Conservation (phyloP, 1,140 invertebrate genomes). For the Steinernema khuongi region DNA sequence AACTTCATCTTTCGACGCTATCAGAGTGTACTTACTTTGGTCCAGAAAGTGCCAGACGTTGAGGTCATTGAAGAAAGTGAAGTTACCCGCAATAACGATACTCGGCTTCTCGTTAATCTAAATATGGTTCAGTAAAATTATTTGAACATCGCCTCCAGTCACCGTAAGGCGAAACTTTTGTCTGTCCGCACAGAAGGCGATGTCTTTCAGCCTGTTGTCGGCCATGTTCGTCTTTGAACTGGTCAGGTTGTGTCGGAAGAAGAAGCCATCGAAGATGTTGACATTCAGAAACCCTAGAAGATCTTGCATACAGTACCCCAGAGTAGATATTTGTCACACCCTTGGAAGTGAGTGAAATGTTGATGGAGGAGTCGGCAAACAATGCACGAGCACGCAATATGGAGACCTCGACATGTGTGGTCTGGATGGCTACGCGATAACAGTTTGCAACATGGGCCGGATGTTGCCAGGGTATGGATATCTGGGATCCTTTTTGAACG, state of each 20-base stretch:
- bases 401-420: constrained; percentile 33
- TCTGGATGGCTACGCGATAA: constrained; percentile 54
- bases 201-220: constrained; percentile 52
- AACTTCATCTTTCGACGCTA: background rate
- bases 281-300: constrained; percentile 41
- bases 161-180: constrained; percentile 28
- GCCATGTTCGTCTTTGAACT: constrained; percentile 34
- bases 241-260: constrained; percentile 48
- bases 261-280: constrained; percentile 54
- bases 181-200: constrained; percentile 43
- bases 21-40: constrained; percentile 5
- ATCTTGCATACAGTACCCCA: background rate
- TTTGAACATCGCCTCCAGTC: background rate
- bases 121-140: background rate
- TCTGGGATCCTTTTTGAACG: constrained; percentile 51
- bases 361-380: constrained; percentile 55
- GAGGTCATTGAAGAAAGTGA: constrained; percentile 5
- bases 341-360: constrained; percentile 41
- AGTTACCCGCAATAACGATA: constrained; percentile 13
- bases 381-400: constrained; percentile 47
- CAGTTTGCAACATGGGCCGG: constrained; percentile 53
- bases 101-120: constrained; percentile 8
- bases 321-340: constrained; percentile 25
- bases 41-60: constrained; percentile 18
- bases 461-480: constrained; percentile 56